phyloP scores from a whole-genome alignment of 1,140 invertebrate species.

The Drosophila gunungcola region DNA sequence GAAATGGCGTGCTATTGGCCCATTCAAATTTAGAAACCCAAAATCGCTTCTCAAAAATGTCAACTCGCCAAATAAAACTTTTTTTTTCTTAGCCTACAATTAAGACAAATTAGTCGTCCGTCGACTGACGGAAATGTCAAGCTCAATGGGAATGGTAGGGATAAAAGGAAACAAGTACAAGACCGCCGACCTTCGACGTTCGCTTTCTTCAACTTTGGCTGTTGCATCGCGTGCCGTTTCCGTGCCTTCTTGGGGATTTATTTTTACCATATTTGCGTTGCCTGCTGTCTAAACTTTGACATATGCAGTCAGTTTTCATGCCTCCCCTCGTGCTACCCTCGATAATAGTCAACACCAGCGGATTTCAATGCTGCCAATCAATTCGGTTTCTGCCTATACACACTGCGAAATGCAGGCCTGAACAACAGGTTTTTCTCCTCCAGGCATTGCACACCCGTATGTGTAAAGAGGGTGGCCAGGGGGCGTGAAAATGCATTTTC shows the following conservation, averaged over 20 bases:
- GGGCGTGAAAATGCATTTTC: conserved; percentile 20
- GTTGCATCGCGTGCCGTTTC: conserved; percentile 61
- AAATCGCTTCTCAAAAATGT: conserved; percentile 68
- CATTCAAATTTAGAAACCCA: conserved; percentile 54
- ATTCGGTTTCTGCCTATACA: conserved; percentile 64
- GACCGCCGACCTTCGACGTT: conserved; percentile 63
- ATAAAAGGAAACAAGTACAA: conserved; percentile 47
- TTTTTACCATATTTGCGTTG: conserved; percentile 76
- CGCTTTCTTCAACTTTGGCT: conserved; percentile 12
- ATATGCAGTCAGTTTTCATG: conserved; percentile 56
- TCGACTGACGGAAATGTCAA: conserved; percentile 64
- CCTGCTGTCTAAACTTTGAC: conserved; percentile 77
- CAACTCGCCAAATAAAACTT: conserved; percentile 34
- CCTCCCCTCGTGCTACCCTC: neutral
- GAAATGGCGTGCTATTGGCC: conserved; percentile 56
- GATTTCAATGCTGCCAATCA: conserved; percentile 61
- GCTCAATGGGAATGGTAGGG: conserved; percentile 33
- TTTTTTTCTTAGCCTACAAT: conserved; percentile 47
- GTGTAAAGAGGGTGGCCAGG: neutral
- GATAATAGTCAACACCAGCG: conserved; percentile 60
- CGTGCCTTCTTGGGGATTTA: conserved; percentile 17
- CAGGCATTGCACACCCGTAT: conserved; percentile 2
- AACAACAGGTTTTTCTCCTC: conserved; percentile 64
- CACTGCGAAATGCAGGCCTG: conserved; percentile 16
- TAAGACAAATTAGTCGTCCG: conserved; percentile 71